Base-by-base conservation (phyloP, 2,113 vertebrate species). In the Atlantisia rogersi region DNA sequence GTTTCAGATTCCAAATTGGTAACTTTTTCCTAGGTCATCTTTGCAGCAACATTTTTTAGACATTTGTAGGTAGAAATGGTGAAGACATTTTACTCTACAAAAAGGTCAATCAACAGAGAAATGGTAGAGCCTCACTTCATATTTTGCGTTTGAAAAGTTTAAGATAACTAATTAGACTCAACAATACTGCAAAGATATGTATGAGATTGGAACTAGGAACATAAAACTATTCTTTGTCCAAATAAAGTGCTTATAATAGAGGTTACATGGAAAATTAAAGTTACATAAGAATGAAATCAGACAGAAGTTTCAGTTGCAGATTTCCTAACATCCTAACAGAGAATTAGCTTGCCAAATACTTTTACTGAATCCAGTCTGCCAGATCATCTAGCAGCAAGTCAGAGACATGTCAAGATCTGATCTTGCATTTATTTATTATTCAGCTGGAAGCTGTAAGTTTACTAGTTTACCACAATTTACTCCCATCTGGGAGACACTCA, bases 381-480 rank as follows among this genome's bases (percentile, higher is more conserved):
- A 92, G 76, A 86, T 76, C 86, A 76, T 71, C 76, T 46, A 90
- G 48, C 86, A 80, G 53, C 42, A 88, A 82, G 48, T 90, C 82
- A 74, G 74, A 81, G 59, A 74, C 37, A 50, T 25, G 84, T 86
- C 87, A 91, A 77, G 84, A 76, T 80, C 28, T 68, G 63, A 83
- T 77, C 84, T 83, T 73, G 22, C 16, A 2, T 73, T 83, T 94
- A 91, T 86, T 95, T 93, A 92, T 67, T 85, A 63, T 70, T 85
- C 79, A 82, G 85, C 70, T 90, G 82, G 75, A 95, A 95, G 71
- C 62, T 83, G 76, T 44, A 73, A 50, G 70, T 59, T 94, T 88
- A 94, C 70, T 53, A 39, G n/a, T 90, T 85, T 92, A 73, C 67
- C 63, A 92, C 87, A 88, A 55, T 71, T 82, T 68, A 55, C 53